Percentiles rank a stretch among this genome's conserved stretches.
Conservation (phyloP, 1,140 invertebrate genomes). For the Aphaenogaster floridana region DNA sequence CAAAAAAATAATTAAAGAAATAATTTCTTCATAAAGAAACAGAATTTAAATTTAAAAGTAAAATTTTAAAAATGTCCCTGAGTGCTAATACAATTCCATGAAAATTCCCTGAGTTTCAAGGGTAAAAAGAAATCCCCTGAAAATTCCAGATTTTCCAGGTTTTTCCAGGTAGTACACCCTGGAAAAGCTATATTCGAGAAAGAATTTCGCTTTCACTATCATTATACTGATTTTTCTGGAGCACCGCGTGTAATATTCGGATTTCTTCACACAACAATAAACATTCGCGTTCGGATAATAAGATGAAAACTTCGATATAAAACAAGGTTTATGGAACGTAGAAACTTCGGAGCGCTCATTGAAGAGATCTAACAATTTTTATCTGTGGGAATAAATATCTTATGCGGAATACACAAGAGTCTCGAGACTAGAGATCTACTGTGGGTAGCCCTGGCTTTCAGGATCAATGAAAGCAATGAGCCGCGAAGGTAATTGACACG, state of each 20-base stretch:
- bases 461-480: background rate
- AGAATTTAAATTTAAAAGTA: too few species aligned
- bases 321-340: slow-evolving; percentile 20
- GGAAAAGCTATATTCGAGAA: background rate
- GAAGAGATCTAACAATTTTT: slow-evolving; percentile 5
- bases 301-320: slow-evolving; percentile 7
- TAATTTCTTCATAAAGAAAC: too few species aligned
- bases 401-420: background rate
- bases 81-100: too few species aligned
- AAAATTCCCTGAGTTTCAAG: too few species aligned
- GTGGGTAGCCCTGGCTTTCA: background rate
- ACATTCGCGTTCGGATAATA: background rate
- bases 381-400: slow-evolving; percentile 5
- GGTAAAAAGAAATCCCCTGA: too few species aligned
- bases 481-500: background rate
- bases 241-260: background rate
- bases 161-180: background rate
- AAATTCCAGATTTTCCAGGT: too few species aligned
- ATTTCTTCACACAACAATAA: slow-evolving; percentile 10
- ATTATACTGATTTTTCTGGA: slow-evolving; percentile 27
- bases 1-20: too few species aligned
- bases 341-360: background rate
- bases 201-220: slow-evolving; percentile 15
- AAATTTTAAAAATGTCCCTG: too few species aligned
- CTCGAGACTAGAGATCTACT: background rate